Percentiles rank a stretch among this genome's conserved stretches.
phyloP scores from a whole-genome alignment of 2,888 invertebrate species.

The Ceratothoa steindachneri region DNA sequence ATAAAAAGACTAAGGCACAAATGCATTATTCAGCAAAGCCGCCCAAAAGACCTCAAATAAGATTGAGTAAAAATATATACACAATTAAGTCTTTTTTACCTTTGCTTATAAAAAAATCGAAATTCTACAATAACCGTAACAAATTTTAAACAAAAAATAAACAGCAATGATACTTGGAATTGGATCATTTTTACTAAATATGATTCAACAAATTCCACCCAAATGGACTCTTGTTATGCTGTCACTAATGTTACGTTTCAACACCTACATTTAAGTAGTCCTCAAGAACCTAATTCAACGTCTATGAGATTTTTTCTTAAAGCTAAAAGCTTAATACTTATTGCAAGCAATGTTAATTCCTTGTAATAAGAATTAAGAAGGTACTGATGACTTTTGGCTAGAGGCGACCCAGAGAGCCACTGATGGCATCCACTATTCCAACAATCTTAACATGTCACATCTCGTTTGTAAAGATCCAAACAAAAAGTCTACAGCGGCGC shows the following conservation, averaged over 20 bases:
- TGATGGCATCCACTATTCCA: no score
- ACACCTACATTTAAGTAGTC: no score
- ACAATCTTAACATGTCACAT: no score
- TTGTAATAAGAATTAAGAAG: not conserved
- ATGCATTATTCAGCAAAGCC: not conserved
- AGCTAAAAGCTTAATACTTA: not conserved
- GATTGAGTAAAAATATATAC: not conserved
- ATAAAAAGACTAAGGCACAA: not conserved
- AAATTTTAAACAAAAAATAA: not conserved
- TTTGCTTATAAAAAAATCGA: not conserved
- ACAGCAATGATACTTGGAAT: not conserved
- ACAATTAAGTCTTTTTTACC: not conserved
- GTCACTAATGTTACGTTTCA: no score
- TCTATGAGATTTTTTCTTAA: not conserved
- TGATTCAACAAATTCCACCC: not conserved
- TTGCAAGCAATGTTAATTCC: not conserved
- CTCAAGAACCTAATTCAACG: no score
- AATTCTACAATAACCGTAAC: not conserved
- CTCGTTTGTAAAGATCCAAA: no score
- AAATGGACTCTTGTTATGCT: no score
- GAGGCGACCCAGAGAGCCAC: no score
- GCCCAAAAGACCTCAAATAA: not conserved
- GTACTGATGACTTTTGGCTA: not conserved
- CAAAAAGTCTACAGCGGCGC: no score
- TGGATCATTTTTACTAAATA: not conserved